Percentiles rank a stretch among this genome's conserved stretches.
Conservation (phyloP, 2,113 vertebrate species). For the Monopterus albus region DNA sequence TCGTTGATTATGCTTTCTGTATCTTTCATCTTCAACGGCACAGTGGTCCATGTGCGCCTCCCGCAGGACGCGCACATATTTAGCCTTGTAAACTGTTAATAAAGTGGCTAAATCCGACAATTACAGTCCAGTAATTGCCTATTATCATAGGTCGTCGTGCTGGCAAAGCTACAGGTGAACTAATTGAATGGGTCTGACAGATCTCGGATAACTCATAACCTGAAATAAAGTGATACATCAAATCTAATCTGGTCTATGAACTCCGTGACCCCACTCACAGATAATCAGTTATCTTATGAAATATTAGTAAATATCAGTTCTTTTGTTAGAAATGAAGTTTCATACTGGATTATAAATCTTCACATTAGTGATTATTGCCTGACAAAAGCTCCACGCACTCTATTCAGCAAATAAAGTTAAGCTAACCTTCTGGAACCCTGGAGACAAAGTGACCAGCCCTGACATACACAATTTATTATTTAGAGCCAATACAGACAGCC, state of each 20-base stretch:
- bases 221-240: neutral
- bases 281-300: too few species aligned
- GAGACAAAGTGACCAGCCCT: neutral
- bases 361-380: too few species aligned
- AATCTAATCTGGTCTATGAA: too few species aligned
- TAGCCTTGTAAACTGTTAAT: too few species aligned
- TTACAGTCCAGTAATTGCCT: neutral
- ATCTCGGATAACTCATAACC: too few species aligned
- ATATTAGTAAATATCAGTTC: neutral
- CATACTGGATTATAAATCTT: too few species aligned
- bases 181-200: neutral
- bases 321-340: neutral
- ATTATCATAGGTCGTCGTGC: neutral
- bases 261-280: too few species aligned
- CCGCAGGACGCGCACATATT: too few species aligned
- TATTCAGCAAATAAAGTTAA: neutral
- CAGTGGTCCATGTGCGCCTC: slow-evolving; percentile 52
- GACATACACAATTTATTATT: neutral
- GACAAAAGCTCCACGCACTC: neutral
- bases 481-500: neutral
- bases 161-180: neutral
- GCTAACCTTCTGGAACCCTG: neutral
- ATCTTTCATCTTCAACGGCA: neutral
- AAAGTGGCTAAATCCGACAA: neutral
- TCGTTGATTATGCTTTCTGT: neutral